A percentile compares a stretch with the other conserved stretches of the same genome.
Conservation (phyloP, 2,797 vertebrate genomes). For the Clarias fuscus region DNA sequence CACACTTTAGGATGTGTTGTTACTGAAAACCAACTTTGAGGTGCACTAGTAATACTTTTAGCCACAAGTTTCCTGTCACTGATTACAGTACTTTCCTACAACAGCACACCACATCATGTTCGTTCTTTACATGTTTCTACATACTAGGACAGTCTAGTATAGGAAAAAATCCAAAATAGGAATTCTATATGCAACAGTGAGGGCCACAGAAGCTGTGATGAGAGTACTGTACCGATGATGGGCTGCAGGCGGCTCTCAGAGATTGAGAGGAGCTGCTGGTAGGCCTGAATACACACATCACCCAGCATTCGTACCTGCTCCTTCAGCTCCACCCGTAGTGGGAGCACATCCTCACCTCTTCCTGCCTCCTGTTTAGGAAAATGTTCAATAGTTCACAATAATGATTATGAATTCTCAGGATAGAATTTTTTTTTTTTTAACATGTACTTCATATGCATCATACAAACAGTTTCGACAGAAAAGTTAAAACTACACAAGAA, state of each 20-base stretch:
- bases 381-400: background rate
- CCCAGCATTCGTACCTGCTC: constrained; percentile 65
- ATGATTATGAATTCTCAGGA: background rate
- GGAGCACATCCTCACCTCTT: constrained; percentile 59
- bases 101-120: no score
- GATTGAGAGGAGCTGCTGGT: constrained; percentile 80
- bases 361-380: constrained; percentile 48
- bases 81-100: background rate
- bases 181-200: background rate
- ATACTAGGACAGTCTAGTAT: background rate
- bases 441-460: background rate
- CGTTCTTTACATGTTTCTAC: background rate
- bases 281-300: constrained; percentile 78
- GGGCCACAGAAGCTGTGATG: background rate
- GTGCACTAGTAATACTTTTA: background rate
- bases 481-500: background rate
- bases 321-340: constrained; percentile 63
- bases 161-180: background rate
- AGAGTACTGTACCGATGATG: constrained; percentile 68
- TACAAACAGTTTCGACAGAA: background rate
- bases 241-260: constrained; percentile 72
- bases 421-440: background rate
- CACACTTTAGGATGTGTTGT: background rate
- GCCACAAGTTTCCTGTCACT: background rate
- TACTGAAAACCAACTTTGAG: background rate